Conservation (phyloP, 2,797 vertebrate species). For the Falco berigora region DNA sequence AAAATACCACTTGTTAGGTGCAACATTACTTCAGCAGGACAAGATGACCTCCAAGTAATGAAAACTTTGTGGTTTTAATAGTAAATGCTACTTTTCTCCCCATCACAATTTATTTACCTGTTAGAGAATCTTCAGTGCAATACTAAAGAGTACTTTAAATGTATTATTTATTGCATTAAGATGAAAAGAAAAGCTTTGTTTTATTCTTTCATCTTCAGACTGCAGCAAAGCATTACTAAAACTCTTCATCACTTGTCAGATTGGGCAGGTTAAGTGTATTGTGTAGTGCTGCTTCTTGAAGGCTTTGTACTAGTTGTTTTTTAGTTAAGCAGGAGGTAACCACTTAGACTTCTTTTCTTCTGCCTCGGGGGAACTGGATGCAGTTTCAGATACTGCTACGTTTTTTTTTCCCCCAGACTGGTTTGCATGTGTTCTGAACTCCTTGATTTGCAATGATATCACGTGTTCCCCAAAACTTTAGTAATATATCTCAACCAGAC, state of each 20-base stretch:
- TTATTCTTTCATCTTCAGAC: slow-evolving; percentile 15
- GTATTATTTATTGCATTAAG: neutral
- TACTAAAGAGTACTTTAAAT: neutral
- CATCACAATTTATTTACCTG: neutral
- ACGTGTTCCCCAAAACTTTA: too few species aligned
- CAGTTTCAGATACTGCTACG: neutral
- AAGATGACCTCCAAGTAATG: neutral
- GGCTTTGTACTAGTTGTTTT: slow-evolving; percentile 23
- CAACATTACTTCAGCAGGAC: neutral
- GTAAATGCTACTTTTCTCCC: neutral
- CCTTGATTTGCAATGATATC: neutral
- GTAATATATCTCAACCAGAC: neutral
- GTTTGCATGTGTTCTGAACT: neutral
- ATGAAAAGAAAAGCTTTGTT: slow-evolving; percentile 21
- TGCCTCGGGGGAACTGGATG: neutral
- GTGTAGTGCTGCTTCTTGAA: slow-evolving; percentile 11
- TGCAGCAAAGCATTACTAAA: slow-evolving; percentile 26
- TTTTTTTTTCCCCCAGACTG: neutral
- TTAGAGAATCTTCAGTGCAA: neutral
- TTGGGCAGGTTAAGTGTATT: slow-evolving; percentile 25
- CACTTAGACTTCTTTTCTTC: neutral
- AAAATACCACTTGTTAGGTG: neutral
- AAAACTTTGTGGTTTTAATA: neutral
- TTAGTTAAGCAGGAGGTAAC: slow-evolving; percentile 37
- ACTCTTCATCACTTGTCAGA: slow-evolving; percentile 33